phyloP scores from a whole-genome alignment of 2,113 vertebrate species.

The Equus przewalskii region DNA sequence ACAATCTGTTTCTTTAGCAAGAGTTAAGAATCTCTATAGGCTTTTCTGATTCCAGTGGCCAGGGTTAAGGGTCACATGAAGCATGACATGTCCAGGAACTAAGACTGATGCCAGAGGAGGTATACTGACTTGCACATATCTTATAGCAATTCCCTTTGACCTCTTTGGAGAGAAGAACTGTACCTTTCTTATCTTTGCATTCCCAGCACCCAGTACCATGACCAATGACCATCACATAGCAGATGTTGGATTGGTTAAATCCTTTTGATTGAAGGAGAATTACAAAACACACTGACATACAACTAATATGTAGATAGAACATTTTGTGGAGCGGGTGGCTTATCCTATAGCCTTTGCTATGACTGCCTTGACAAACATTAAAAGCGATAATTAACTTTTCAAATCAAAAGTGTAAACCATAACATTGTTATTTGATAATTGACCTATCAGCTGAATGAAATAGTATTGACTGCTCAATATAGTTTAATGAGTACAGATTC shows the following conservation, averaged over 20 bases:
- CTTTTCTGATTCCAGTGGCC: background rate
- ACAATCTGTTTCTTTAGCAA: background rate
- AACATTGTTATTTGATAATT: background rate
- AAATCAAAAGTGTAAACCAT: background rate
- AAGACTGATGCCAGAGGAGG: background rate
- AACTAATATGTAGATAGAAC: background rate
- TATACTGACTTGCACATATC: rapidly evolving
- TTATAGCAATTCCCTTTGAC: background rate
- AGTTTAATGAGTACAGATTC: background rate
- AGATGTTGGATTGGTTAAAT: background rate
- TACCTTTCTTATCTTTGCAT: background rate
- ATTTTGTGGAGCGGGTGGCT: background rate
- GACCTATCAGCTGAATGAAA: background rate
- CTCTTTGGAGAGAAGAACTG: background rate
- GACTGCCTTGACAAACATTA: background rate
- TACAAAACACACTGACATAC: background rate
- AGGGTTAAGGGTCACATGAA: background rate
- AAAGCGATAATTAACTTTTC: background rate
- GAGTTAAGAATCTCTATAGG: background rate
- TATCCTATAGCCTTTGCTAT: background rate
- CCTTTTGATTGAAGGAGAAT: background rate
- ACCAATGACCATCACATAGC: background rate
- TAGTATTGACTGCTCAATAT: background rate
- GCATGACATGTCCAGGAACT: no score
- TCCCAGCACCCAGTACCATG: background rate